Evolutionary conservation across 2,113 vertebrate species (phyloP), one percentile per base, ranked within the genome.

Genomic region (Lepus americanus): DNA sequence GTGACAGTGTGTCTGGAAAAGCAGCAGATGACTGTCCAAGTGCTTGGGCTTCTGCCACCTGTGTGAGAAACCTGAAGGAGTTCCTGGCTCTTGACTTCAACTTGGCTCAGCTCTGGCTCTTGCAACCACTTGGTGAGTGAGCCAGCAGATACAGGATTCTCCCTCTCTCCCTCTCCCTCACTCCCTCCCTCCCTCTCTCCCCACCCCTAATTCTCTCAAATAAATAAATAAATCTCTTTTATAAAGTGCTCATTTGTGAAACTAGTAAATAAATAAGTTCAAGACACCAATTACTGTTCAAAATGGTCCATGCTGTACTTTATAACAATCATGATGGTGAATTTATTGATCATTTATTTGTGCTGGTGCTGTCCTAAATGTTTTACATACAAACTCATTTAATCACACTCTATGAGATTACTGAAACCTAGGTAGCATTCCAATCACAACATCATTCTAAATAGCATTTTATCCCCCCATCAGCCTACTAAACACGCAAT

Each of bases 251-350:
- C 66, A 77, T 67, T 73, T 85, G 16, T 83, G 33, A 86, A 87
- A 82, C n/a, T 8, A 72, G 36, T 76, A 85, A 87, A 61, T 72
- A 88, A 92, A 94, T 84, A 1, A 84, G 29, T 83, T 77, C 59
- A 36, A 90, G 0, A 29, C 23, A 84, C 59, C 59, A 33, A 72
- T 87, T 80, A 49, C 19, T 72, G 31, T 80, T 49, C 51, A 59
- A 82, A 90, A 90, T 19, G 20, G 92, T 13, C 29, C 20, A 73
- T 49, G 14, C 51, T 89, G 16, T 73, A 78, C 59, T 89, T 59
- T 20, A 63, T 84, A 94, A 82, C 74, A 23, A 44, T 63, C 78
- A 7, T 27, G 39, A 80, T 29, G 70, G 9, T 19, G 72, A 53
- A 85, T 44, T 95, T 69, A 25, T 8, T 49, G 25, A 36, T 14